Evolutionary conservation across 23 tunicate genomes (phyloP).

Genomic region (Trididemnum nubilum): DNA sequence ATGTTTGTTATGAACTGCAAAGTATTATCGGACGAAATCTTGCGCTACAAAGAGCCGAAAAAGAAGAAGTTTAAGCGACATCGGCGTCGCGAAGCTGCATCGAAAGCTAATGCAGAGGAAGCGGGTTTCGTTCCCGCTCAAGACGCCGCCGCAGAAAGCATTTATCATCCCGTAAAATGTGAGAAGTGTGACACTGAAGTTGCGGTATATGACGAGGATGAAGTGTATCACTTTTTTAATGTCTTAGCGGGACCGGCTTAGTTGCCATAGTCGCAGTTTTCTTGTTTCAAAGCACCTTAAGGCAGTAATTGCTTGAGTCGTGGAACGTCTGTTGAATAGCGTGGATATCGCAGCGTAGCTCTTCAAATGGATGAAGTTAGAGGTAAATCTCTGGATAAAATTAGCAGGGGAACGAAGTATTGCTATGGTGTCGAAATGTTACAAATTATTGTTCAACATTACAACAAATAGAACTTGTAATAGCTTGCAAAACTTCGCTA

Average conservation of each 20-base stretch:
- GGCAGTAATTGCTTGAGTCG: neutral
- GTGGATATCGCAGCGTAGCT: too few species aligned
- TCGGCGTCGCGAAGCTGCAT: conserved; percentile 30
- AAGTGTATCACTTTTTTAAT: conserved; percentile 93
- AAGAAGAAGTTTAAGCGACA: conserved; percentile 74
- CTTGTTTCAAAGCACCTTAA: too few species aligned
- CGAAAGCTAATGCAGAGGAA: neutral
- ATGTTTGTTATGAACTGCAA: conserved; percentile 92
- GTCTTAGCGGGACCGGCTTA: conserved; percentile 74
- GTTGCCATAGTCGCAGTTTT: too few species aligned
- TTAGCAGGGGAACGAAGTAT: too few species aligned
- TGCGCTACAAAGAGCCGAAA: conserved; percentile 61
- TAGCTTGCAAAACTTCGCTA: too few species aligned
- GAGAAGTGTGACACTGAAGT: conserved; percentile 82
- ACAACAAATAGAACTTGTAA: too few species aligned
- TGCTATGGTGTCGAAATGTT: too few species aligned
- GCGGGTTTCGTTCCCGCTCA: neutral
- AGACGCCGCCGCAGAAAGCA: conserved; percentile 8
- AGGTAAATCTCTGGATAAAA: too few species aligned
- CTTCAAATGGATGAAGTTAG: too few species aligned
- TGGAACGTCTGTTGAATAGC: too few species aligned
- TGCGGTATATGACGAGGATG: conserved; percentile 86
- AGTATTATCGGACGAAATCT: conserved; percentile 52
- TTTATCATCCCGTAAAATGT: conserved; percentile 88
- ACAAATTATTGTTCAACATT: too few species aligned